phyloP scores from a whole-genome alignment of 2,888 invertebrate species.

The Ariolimax columbianus region DNA sequence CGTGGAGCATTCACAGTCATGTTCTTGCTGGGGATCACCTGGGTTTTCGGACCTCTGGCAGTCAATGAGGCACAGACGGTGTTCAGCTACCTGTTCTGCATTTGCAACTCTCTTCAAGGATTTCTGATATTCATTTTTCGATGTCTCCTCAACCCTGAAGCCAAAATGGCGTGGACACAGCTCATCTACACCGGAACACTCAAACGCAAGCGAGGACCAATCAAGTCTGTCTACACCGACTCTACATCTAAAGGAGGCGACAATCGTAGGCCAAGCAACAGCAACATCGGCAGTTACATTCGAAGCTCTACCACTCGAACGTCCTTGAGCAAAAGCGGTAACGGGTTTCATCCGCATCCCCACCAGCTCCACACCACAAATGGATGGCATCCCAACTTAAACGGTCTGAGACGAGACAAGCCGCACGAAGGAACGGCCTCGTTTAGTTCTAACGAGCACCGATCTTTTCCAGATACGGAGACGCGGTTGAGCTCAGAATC shows the following conservation, averaged over 20 bases:
- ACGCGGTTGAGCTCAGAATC: not conserved
- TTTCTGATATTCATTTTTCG: constrained; percentile 64
- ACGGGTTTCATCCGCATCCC: constrained; percentile 41
- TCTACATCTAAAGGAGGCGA: constrained; percentile 63
- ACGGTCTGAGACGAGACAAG: constrained; percentile 47
- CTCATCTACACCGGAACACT: constrained; percentile 71
- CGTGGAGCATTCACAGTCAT: constrained; percentile 74
- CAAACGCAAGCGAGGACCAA: constrained; percentile 68
- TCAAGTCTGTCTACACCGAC: constrained; percentile 60
- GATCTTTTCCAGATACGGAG: not conserved
- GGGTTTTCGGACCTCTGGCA: constrained; percentile 76
- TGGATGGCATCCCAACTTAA: constrained; percentile 59
- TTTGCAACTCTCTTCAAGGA: constrained; percentile 74
- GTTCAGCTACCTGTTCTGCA: constrained; percentile 74
- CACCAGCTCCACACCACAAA: constrained; percentile 54
- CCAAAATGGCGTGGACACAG: constrained; percentile 70
- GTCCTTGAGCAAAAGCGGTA: constrained; percentile 47
- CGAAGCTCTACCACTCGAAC: constrained; percentile 11
- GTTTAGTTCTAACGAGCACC: not conserved
- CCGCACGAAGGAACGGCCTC: not conserved
- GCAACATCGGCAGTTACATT: constrained; percentile 47
- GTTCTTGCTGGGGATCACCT: constrained; percentile 73
- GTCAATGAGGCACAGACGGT: constrained; percentile 70
- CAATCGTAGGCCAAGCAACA: constrained; percentile 49
- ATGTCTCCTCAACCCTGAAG: constrained; percentile 70